A percentile compares a stretch with the other conserved stretches of the same genome.
Evolutionary conservation across 2,888 invertebrate species (phyloP).

Genomic region (Piscicola geometra): DNA sequence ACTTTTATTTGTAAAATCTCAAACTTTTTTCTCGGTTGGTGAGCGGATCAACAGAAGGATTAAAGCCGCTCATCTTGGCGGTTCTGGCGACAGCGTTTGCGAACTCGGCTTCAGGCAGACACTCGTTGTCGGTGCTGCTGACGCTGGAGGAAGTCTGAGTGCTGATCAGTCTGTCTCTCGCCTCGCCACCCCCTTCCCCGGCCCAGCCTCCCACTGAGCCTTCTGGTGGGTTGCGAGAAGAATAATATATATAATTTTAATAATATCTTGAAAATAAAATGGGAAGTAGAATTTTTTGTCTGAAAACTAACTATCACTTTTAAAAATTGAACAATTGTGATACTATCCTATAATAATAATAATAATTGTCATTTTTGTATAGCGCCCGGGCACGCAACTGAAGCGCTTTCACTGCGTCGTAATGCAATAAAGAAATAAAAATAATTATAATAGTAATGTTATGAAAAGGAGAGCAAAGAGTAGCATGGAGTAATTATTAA

Average conservation of each 20-base stretch:
- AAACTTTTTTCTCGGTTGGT: conserved; percentile 34
- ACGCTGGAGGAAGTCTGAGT: conserved; percentile 45
- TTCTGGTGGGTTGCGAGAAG: not conserved
- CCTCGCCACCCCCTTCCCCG: conserved; percentile 45
- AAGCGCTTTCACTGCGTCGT: not conserved
- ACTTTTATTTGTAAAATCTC: not conserved
- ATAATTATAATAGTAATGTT: no score
- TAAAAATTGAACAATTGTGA: no score
- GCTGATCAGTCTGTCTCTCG: conserved; percentile 40
- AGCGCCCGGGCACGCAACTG: no score
- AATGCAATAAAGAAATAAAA: not conserved
- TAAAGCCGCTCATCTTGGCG: conserved; percentile 55
- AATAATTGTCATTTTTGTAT: no score
- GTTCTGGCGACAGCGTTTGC: conserved; percentile 56
- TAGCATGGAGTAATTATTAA: no score
- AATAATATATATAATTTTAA: no score
- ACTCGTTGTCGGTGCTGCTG: conserved; percentile 51
- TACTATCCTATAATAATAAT: no score
- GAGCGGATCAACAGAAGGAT: conserved; percentile 41
- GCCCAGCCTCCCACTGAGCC: not conserved
- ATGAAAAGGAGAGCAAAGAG: no score
- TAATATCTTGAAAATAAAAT: no score
- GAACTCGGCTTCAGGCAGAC: conserved; percentile 56
- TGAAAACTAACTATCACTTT: no score
- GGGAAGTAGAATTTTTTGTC: no score